phyloP scores from a whole-genome alignment of 1,140 invertebrate genomes.

The Gyrodactylus salaris region DNA sequence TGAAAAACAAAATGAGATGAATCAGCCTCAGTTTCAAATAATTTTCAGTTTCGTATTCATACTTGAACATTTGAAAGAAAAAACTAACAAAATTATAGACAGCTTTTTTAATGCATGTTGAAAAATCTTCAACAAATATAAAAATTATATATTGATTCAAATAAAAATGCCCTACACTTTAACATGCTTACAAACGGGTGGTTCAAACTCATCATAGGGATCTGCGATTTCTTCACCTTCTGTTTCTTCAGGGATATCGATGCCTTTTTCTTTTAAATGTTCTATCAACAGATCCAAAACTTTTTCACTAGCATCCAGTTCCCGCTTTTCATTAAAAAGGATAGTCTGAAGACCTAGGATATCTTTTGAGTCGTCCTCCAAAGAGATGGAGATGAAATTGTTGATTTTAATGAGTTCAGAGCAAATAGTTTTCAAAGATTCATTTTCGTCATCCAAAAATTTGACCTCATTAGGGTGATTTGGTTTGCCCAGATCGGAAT shows the following conservation, averaged over 20 bases:
- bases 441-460: not conserved
- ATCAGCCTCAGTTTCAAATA: too few species aligned
- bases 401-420: not conserved
- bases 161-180: too few species aligned
- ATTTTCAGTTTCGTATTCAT: too few species aligned
- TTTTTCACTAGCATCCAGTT: not conserved
- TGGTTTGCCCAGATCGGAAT: not conserved
- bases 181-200: not conserved
- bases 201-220: not conserved
- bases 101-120: too few species aligned
- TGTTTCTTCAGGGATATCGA: not conserved
- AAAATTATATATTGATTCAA: too few species aligned
- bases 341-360: not conserved
- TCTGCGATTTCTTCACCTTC: not conserved
- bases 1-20: too few species aligned
- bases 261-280: not conserved
- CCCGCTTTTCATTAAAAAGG: not conserved
- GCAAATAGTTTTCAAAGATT: not conserved
- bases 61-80: too few species aligned
- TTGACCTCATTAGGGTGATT: not conserved
- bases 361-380: not conserved
- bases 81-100: too few species aligned
- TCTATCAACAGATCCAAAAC: not conserved
- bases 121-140: too few species aligned
- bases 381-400: not conserved